Conservation (phyloP, 1,140 invertebrate species). For the Episyrphus balteatus region DNA sequence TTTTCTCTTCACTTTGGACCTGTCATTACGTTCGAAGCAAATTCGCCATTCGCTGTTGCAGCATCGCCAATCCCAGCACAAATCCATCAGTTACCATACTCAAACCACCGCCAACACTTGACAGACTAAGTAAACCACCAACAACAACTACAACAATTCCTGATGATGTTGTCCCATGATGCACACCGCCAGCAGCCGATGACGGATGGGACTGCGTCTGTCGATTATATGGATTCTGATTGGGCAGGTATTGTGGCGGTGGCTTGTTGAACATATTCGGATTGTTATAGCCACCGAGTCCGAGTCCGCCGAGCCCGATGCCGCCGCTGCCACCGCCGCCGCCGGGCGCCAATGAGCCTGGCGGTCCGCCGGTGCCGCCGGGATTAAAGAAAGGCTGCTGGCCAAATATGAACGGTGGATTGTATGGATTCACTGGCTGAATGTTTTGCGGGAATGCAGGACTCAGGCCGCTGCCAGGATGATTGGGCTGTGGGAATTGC, state of each 20-base stretch:
- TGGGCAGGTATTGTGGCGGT: constrained; percentile 33
- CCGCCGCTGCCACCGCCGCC: constrained; percentile 27
- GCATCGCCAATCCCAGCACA: too few species aligned
- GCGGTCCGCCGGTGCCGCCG: constrained; percentile 25
- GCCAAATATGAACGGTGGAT: constrained; percentile 33
- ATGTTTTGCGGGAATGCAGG: constrained; percentile 28
- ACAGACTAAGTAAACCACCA: not conserved
- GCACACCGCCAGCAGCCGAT: constrained; percentile 10
- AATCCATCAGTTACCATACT: too few species aligned
- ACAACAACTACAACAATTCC: not conserved
- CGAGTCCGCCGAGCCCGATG: constrained; percentile 15
- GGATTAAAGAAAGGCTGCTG: constrained; percentile 25
- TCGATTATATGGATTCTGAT: constrained; percentile 32
- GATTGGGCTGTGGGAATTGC: constrained; percentile 35
- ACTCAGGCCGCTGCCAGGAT: constrained; percentile 33
- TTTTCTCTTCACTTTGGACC: too few species aligned
- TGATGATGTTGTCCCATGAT: too few species aligned
- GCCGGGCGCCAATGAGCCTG: constrained; percentile 20
- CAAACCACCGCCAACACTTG: too few species aligned
- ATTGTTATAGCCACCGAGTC: constrained; percentile 19
- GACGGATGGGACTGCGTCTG: constrained; percentile 32
- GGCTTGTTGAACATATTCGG: constrained; percentile 35
- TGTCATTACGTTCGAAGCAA: too few species aligned
- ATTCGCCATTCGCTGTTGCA: too few species aligned
- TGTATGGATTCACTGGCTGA: constrained; percentile 35